Evolutionary conservation across 2,888 invertebrate genomes (phyloP).

Genomic region (Eurois occulta): DNA sequence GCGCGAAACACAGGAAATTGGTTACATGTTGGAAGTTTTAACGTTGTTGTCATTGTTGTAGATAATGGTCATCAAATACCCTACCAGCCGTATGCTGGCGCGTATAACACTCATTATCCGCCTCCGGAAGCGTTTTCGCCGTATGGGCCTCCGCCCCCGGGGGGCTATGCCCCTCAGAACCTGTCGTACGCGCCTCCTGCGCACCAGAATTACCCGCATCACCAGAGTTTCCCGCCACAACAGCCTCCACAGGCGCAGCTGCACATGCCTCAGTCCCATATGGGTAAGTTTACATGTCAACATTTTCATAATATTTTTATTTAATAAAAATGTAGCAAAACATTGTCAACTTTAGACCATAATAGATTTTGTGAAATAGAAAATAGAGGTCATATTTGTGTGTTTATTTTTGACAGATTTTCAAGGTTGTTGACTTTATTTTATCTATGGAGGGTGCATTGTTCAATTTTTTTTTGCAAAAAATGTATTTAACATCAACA

Average conservation of each 20-base stretch:
- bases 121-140: constrained; percentile 88
- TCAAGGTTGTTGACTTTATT: constrained; percentile 48
- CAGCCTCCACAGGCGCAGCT: constrained; percentile 85
- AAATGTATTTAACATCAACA: background rate
- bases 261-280: constrained; percentile 88
- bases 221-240: constrained; percentile 87
- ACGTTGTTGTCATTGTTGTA: constrained; percentile 74
- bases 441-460: constrained; percentile 16
- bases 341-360: constrained; percentile 45
- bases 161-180: constrained; percentile 88
- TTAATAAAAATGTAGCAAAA: constrained; percentile 43
- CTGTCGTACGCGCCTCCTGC: constrained; percentile 89
- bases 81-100: constrained; percentile 88
- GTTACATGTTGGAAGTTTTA: constrained; percentile 31
- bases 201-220: constrained; percentile 88
- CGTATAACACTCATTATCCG: constrained; percentile 89
- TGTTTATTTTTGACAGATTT: constrained; percentile 50
- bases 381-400: constrained; percentile 55
- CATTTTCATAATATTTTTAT: constrained; percentile 40
- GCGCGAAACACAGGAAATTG: constrained; percentile 66
- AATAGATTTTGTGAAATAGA: constrained; percentile 27
- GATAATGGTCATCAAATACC: constrained; percentile 90
- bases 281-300: constrained; percentile 79
- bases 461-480: background rate
- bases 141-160: constrained; percentile 87